Evolutionary conservation across 2,888 invertebrate genomes (phyloP).

Genomic region (Phragmatobia fuliginosa): DNA sequence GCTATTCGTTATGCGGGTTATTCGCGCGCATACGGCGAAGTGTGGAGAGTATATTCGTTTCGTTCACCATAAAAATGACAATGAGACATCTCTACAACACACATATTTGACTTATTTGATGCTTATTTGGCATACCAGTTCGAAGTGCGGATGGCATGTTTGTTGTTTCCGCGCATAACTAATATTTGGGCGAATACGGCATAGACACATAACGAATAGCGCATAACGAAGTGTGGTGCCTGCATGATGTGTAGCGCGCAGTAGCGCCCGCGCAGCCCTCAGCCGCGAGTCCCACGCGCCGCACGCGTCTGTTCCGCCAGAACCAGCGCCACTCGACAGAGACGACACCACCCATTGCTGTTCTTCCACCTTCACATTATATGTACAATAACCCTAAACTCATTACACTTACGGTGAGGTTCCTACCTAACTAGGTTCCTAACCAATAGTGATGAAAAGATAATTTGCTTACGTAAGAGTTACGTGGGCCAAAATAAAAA

Average conservation of each 20-base stretch:
- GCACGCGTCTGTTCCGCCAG: slow-evolving; percentile 56
- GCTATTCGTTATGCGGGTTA: no score
- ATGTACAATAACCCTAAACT: neutral
- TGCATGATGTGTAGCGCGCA: slow-evolving; percentile 73
- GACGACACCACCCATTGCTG: slow-evolving; percentile 77
- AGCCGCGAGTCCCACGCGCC: slow-evolving; percentile 71
- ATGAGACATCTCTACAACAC: no score
- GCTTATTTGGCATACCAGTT: no score
- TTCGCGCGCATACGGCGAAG: no score
- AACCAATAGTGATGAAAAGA: neutral
- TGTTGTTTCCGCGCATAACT: slow-evolving; percentile 57
- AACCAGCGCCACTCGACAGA: slow-evolving; percentile 55
- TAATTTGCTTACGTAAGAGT: neutral
- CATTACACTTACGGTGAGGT: neutral
- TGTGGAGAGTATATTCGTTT: no score
- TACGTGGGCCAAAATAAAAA: no score
- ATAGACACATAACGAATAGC: no score
- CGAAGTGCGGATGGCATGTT: no score
- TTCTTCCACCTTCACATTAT: slow-evolving; percentile 70
- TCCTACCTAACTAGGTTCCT: no score
- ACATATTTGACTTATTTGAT: no score
- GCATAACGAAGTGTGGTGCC: no score
- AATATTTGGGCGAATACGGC: neutral
- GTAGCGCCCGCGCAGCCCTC: slow-evolving; percentile 63
- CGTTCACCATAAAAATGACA: no score